These are phyloP conservation scores for Melitaea athalia DNA, from an alignment of 2,888 invertebrate genomes.

Conservation along the genomic window DNA sequence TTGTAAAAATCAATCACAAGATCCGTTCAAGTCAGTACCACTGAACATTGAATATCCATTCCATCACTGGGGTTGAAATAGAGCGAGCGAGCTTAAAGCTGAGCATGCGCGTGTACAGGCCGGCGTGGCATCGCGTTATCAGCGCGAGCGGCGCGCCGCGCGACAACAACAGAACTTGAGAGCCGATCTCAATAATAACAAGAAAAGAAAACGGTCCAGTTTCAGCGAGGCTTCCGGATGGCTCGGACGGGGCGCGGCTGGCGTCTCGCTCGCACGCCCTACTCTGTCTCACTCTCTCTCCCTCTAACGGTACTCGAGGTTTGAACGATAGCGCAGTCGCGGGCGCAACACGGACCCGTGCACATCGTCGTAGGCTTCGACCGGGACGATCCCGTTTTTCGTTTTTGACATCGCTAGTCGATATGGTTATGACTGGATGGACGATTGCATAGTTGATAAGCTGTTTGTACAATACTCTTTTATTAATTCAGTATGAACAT, in stretches of 20 bases:
- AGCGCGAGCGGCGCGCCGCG: slow-evolving; percentile 77
- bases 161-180: slow-evolving; percentile 82
- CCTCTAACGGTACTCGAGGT: slow-evolving; percentile 75
- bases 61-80: slow-evolving; percentile 43
- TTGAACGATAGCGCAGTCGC: slow-evolving; percentile 79
- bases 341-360: slow-evolving; percentile 66
- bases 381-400: slow-evolving; percentile 56
- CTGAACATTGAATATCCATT: slow-evolving; percentile 72
- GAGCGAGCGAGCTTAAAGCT: slow-evolving; percentile 72
- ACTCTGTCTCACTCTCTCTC: slow-evolving; percentile 65
- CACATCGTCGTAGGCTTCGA: slow-evolving; percentile 44
- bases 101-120: slow-evolving; percentile 75
- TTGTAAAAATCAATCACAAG: slow-evolving; percentile 57
- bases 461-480: slow-evolving; percentile 15
- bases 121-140: slow-evolving; percentile 81
- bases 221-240: slow-evolving; percentile 82
- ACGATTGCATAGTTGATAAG: slow-evolving; percentile 33
- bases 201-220: slow-evolving; percentile 83
- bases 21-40: slow-evolving; percentile 50
- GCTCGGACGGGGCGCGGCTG: slow-evolving; percentile 72
- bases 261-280: slow-evolving; percentile 62
- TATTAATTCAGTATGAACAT: slow-evolving; percentile 19
- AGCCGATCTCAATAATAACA: slow-evolving; percentile 82
- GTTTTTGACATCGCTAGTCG: slow-evolving; percentile 54
- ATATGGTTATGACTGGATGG: slow-evolving; percentile 15